Evolutionary conservation across 2,113 vertebrate species (phyloP).

Genomic region (Callospermophilus lateralis): DNA sequence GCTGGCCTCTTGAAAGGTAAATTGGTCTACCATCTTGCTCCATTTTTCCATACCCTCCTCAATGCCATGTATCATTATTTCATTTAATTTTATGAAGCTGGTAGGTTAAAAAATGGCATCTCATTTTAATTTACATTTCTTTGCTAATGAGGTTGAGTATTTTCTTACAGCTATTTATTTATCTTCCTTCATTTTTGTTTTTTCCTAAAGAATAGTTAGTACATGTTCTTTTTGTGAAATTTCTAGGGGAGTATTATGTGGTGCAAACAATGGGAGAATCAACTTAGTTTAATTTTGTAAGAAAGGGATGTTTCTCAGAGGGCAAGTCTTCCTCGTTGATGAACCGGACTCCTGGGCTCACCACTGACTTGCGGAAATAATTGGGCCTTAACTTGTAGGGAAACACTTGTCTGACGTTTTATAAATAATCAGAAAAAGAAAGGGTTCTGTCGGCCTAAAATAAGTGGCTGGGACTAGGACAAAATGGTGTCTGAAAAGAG

Average conservation of each 20-base stretch:
- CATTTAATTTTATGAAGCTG: not conserved
- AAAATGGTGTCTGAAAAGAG: not conserved
- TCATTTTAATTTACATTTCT: slow-evolving; percentile 15
- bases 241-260: not conserved
- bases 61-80: not conserved
- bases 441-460: not conserved
- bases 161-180: not conserved
- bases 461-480: not conserved
- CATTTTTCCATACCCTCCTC: not conserved
- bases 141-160: slow-evolving; percentile 11
- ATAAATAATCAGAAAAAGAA: slow-evolving; percentile 51
- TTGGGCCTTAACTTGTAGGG: not conserved
- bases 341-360: not conserved
- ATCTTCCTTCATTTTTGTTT: not conserved
- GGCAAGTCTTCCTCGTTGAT: not conserved
- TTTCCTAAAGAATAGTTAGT: not conserved
- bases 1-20: not conserved
- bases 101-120: not conserved
- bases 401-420: slow-evolving; percentile 18
- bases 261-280: not conserved
- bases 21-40: not conserved
- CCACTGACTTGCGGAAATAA: slow-evolving; percentile 15
- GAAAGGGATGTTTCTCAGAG: slow-evolving; percentile 43
- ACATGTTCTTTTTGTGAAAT: slow-evolving; percentile 35
- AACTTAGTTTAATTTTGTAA: slow-evolving; percentile 64